A percentile compares a stretch with the other conserved stretches of the same genome.
phyloP scores from a whole-genome alignment of 2,888 invertebrate genomes.

The Seira sanloemensis region DNA sequence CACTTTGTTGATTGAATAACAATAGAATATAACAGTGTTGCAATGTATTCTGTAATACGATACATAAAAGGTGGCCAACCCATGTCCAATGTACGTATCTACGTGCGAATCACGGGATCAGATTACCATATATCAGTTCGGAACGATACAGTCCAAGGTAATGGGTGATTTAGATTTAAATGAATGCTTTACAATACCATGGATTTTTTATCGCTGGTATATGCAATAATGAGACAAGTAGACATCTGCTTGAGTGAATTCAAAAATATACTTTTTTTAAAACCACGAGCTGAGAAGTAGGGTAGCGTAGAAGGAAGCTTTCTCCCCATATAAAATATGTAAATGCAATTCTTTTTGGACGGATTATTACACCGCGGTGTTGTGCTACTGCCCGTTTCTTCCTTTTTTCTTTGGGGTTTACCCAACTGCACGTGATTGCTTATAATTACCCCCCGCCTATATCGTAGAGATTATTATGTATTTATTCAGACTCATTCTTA shows the following conservation, averaged over 20 bases:
- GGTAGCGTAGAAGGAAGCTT: background rate
- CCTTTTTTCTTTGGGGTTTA: background rate
- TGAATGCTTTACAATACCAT: background rate
- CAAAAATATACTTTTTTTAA: no score
- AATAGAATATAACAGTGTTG: background rate
- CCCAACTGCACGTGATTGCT: background rate
- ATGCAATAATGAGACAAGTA: background rate
- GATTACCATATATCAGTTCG: no score
- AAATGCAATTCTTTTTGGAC: background rate
- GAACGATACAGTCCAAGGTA: no score
- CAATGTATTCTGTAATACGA: background rate
- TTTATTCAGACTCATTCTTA: background rate
- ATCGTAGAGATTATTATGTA: background rate
- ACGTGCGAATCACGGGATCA: no score
- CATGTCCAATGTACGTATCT: no score
- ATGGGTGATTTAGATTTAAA: background rate
- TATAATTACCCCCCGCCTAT: background rate
- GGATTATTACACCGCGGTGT: background rate
- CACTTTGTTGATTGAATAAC: constrained; percentile 1
- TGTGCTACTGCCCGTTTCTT: background rate
- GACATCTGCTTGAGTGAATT: background rate
- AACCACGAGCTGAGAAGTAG: background rate
- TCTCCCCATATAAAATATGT: background rate
- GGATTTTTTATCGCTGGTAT: background rate
- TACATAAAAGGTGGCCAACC: background rate